These are phyloP conservation scores for Amiota communis DNA, from an alignment of 2,888 invertebrate species.

Conservation along the genomic window DNA sequence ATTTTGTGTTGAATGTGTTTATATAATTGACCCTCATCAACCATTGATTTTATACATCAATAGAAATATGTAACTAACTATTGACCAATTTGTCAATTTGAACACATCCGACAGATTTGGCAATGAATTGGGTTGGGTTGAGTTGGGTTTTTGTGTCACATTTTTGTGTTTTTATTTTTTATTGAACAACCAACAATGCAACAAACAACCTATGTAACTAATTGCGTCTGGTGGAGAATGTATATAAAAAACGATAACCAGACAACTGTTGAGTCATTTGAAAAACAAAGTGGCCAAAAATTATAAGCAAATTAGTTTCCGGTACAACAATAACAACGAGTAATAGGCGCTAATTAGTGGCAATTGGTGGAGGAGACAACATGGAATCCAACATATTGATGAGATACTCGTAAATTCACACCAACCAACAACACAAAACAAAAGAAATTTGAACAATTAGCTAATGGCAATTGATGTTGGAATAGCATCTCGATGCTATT, in stretches of 20 bases:
- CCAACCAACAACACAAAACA: constrained; percentile 6
- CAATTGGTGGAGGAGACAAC: neutral
- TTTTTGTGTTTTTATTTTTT: too few species aligned
- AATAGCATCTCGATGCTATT: neutral
- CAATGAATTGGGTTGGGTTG: constrained; percentile 12
- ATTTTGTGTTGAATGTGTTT: too few species aligned
- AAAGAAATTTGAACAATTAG: neutral
- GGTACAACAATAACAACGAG: constrained; percentile 35
- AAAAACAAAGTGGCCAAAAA: constrained; percentile 54
- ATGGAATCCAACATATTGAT: neutral
- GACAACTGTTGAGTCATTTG: neutral
- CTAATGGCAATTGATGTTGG: neutral
- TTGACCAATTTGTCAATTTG: constrained; percentile 13
- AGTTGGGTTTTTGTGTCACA: neutral
- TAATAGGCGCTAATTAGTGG: constrained; percentile 17
- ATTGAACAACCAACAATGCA: too few species aligned
- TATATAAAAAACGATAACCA: neutral
- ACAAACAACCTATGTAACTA: too few species aligned
- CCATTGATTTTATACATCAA: too few species aligned
- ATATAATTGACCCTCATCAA: too few species aligned
- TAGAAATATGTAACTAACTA: too few species aligned
- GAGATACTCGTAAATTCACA: neutral
- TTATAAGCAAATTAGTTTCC: constrained; percentile 64
- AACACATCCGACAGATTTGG: constrained; percentile 25
- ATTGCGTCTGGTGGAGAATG: too few species aligned